Evolutionary conservation across 2,797 vertebrate genomes (phyloP).

Genomic region (Odontamblyopus lacepedii): DNA sequence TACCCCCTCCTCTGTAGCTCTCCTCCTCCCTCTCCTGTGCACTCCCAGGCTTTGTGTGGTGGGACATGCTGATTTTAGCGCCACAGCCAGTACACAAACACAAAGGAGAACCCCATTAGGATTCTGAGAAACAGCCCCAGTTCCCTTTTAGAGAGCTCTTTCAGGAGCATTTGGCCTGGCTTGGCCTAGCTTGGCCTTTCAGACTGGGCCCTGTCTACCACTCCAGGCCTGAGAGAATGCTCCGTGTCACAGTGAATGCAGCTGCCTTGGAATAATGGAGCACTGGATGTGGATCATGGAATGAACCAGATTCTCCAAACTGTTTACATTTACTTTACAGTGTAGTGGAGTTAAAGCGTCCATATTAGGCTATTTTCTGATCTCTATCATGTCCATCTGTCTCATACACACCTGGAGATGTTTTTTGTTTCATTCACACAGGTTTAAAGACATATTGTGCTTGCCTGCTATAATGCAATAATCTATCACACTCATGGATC

Average conservation of each 20-base stretch:
- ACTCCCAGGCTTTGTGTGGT: conserved; percentile 59
- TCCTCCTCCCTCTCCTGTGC: conserved; percentile 11
- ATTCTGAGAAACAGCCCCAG: conserved; percentile 65
- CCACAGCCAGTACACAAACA: conserved; percentile 69
- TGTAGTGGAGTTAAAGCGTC: not conserved
- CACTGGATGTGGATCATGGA: not conserved
- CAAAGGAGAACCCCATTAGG: conserved; percentile 82
- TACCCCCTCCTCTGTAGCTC: not conserved
- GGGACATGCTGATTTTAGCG: conserved; percentile 66
- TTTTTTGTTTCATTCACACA: too few relatives aligned
- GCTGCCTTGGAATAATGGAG: conserved; percentile 26
- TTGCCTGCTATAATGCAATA: too few relatives aligned
- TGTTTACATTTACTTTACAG: not conserved
- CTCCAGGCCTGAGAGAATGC: conserved; percentile 55
- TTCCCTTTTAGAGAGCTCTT: conserved; percentile 66
- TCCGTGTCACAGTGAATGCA: conserved; percentile 49
- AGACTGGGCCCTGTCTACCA: conserved; percentile 37
- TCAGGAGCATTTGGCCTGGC: conserved; percentile 61
- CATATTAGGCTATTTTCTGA: too few relatives aligned
- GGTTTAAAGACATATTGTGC: too few relatives aligned
- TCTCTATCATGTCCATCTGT: too few relatives aligned
- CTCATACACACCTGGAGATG: too few relatives aligned
- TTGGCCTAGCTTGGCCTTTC: conserved; percentile 43
- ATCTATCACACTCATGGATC: too few relatives aligned
- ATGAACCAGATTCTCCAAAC: too few relatives aligned